Percentiles rank a stretch among this genome's conserved stretches.
phyloP scores from a whole-genome alignment of 2,888 invertebrate genomes.

The Aphodius granarius region DNA sequence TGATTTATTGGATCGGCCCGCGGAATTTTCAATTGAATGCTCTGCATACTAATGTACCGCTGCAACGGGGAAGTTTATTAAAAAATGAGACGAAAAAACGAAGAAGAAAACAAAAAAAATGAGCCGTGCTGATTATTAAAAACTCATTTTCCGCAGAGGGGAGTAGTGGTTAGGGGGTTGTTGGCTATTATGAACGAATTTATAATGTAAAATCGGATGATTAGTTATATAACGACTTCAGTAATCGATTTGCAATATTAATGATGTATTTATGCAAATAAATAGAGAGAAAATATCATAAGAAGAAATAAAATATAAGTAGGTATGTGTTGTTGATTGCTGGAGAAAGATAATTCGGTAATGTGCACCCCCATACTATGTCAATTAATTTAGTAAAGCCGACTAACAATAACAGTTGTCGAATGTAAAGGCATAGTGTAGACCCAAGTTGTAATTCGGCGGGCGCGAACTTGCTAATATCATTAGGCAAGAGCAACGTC shows the following conservation, averaged over 20 bases:
- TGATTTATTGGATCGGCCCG: constrained; percentile 12
- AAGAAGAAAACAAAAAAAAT: neutral
- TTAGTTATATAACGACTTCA: neutral
- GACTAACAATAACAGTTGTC: constrained; percentile 29
- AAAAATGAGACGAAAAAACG: neutral
- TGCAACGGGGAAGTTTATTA: neutral
- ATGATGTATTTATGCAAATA: too few relatives aligned
- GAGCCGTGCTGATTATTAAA: neutral
- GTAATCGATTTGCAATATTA: neutral
- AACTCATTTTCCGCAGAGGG: neutral
- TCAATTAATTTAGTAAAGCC: constrained; percentile 25
- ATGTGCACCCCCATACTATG: neutral
- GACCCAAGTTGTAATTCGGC: neutral
- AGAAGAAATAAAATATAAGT: too few relatives aligned
- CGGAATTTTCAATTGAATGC: constrained; percentile 11
- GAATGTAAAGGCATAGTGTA: constrained; percentile 10
- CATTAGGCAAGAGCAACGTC: neutral
- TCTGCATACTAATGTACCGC: neutral
- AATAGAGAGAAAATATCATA: too few relatives aligned
- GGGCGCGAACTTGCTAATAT: constrained; percentile 6
- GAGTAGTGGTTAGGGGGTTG: neutral
- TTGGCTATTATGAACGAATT: neutral
- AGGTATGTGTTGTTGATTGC: neutral
- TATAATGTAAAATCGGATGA: neutral
- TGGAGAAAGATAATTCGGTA: neutral